Evolutionary conservation across 2,888 invertebrate genomes (phyloP), one percentile per base, ranked within the genome.

Genomic region (Heliconius cydno): DNA sequence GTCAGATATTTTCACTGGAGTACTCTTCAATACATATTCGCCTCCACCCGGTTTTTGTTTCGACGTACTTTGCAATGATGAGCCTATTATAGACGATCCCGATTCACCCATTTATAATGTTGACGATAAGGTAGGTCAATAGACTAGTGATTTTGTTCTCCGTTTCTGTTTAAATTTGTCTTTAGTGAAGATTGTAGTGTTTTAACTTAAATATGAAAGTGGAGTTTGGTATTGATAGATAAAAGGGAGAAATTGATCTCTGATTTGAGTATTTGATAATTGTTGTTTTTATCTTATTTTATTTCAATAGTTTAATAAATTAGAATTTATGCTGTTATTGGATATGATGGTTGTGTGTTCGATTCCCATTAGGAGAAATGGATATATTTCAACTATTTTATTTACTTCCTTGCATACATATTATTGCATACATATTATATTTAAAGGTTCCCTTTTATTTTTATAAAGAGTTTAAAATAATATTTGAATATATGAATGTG

Each of bases 41-140:
- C 97, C 98, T 0, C 99, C 99, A 0, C 95, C 96, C 10, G 99
- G 98, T 0, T 99, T 99, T 90, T 99, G 99, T 87, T 99, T 98
- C 90, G 99, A 99, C 88, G 95, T 97, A 9, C 94, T 98, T 0
- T 99, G 99, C 87, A 89, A 91, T 0, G 98, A 98, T 88, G 97
- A 97, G 72, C 98, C 98, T 0, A 97, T 99, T 19, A 96, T 98
- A 84, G 99, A 99, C 89, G 98, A 98, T 86, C 95, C 96, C 0
- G 92, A 95, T 30, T 97, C 98, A 73, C 96, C 97, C 0, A 97
- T 97, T 83, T 98, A 98, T 89, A 99, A 99, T 89, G 97, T 98
- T 0, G 96, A 97, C 10, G 86, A 90, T 65, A 96, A 96, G 95
- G 98, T 98, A 92, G 89, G 94, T 86, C 76, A 30, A 10, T 60